Conservation (phyloP, 2,888 invertebrate genomes). For the Meandrusa payeni region DNA sequence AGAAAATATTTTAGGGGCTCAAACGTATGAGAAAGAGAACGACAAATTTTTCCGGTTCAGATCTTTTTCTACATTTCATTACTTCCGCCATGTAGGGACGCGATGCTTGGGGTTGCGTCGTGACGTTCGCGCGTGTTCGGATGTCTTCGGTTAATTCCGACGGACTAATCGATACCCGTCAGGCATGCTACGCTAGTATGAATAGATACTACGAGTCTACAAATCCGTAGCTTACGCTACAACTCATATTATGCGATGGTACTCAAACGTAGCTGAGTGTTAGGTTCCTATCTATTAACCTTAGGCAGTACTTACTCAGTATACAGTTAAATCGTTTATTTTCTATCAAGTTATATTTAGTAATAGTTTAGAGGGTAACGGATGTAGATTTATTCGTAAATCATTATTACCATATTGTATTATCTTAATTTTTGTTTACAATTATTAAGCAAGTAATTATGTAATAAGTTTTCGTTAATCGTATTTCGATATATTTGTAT, state of each 20-base stretch:
- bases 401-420: no score
- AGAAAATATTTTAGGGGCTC: conserved; percentile 50
- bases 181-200: conserved; percentile 51
- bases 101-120: conserved; percentile 45
- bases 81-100: conserved; percentile 75
- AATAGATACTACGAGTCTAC: conserved; percentile 61
- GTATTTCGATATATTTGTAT: no score
- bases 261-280: conserved; percentile 41
- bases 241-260: conserved; percentile 39
- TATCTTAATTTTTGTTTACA: no score
- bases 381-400: no score
- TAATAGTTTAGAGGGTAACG: no score
- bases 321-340: no score
- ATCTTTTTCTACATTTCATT: conserved; percentile 79
- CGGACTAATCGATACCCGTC: conserved; percentile 70
- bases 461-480: no score
- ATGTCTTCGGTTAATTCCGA: conserved; percentile 48
- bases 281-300: no score
- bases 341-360: no score
- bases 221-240: conserved; percentile 65
- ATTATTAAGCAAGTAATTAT: no score
- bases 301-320: no score
- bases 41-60: conserved; percentile 79
- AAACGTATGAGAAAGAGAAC: conserved; percentile 70
- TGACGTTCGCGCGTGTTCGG: conserved; percentile 50